Evolutionary conservation across 2,888 invertebrate genomes (phyloP).

Genomic region (Dynastes grantii): DNA sequence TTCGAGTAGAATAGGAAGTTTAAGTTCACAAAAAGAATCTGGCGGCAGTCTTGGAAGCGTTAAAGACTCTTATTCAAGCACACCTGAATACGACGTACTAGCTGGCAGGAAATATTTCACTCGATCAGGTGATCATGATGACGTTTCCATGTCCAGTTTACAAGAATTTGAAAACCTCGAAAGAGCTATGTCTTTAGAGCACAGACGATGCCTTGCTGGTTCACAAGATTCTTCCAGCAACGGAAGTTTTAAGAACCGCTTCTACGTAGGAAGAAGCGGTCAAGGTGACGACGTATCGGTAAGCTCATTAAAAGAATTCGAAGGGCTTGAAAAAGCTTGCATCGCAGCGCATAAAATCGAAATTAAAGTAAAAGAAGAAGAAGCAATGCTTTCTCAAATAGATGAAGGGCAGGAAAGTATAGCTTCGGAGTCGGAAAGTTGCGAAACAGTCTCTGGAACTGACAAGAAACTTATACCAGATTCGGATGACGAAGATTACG

Average conservation of each 20-base stretch:
- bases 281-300: conserved; percentile 90
- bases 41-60: conserved; percentile 85
- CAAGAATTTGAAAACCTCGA: conserved; percentile 96
- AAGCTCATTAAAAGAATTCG: conserved; percentile 93
- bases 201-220: conserved; percentile 77
- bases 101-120: conserved; percentile 88
- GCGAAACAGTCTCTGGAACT: conserved; percentile 76
- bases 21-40: conserved; percentile 84
- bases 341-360: conserved; percentile 88
- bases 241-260: conserved; percentile 85
- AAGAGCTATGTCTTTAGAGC: conserved; percentile 86
- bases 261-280: conserved; percentile 79
- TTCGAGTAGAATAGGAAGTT: conserved; percentile 83
- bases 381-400: conserved; percentile 78
- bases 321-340: conserved; percentile 91
- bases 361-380: conserved; percentile 88
- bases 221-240: conserved; percentile 90
- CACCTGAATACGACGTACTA: conserved; percentile 92
- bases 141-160: conserved; percentile 92
- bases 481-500: conserved; percentile 76
- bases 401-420: conserved; percentile 73
- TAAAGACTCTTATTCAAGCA: conserved; percentile 91
- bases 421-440: conserved; percentile 74
- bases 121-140: conserved; percentile 90
- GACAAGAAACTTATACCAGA: conserved; percentile 76